A percentile compares a stretch with the other conserved stretches of the same genome.
Evolutionary conservation across 2,113 vertebrate species (phyloP).

Genomic region (Ailuropoda melanoleuca): DNA sequence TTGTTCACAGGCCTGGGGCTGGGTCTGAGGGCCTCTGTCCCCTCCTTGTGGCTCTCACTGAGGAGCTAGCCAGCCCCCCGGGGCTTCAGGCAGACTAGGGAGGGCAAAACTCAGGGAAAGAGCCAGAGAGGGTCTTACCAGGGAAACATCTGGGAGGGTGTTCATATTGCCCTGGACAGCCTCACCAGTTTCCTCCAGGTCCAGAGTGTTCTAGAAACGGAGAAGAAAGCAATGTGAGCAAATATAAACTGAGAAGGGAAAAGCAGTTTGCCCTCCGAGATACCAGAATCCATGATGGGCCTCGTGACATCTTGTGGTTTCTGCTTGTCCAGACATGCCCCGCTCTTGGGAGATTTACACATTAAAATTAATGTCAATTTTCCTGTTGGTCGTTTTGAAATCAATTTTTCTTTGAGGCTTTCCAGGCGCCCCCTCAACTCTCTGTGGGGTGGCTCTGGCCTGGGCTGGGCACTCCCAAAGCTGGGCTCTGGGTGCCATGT

Average conservation of each 20-base stretch:
- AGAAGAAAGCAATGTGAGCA: slow-evolving; percentile 44
- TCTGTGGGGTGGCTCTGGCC: neutral
- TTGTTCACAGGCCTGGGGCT: no score
- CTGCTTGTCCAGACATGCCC: rapidly evolving
- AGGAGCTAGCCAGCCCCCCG: neutral
- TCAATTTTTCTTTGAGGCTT: neutral
- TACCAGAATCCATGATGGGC: neutral
- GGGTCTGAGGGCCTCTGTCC: neutral
- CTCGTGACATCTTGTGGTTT: rapidly evolving
- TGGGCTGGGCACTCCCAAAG: neutral
- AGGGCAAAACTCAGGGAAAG: no score
- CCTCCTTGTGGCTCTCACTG: no score
- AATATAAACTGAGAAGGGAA: neutral
- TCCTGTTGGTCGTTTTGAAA: neutral
- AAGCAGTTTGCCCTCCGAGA: neutral
- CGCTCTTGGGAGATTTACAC: rapidly evolving
- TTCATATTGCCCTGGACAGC: slow-evolving; percentile 85
- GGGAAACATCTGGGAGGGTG: slow-evolving; percentile 91
- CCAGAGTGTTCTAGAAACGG: slow-evolving; percentile 89
- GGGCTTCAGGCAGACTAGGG: neutral
- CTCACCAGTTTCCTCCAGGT: slow-evolving; percentile 87
- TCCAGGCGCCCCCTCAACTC: neutral
- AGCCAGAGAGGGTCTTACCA: slow-evolving; percentile 88
- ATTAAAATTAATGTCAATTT: neutral
- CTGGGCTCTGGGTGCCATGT: rapidly evolving